Evolutionary conservation across 2,113 vertebrate genomes (phyloP), one percentile per base, ranked within the genome.

Genomic region (Burhinus bistriatus): DNA sequence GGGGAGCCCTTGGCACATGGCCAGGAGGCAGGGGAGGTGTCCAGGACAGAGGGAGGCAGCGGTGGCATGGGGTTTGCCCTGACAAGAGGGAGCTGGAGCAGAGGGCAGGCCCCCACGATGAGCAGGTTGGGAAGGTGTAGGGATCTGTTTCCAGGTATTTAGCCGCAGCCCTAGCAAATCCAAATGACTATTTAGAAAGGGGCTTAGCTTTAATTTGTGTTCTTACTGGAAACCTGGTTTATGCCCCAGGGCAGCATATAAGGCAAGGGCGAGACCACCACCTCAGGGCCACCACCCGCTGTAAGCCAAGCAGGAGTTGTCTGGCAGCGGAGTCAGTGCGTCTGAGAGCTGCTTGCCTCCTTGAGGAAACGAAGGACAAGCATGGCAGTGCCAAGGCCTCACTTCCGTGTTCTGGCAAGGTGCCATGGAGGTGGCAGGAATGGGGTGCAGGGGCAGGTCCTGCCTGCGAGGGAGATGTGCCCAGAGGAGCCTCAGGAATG

Each of bases 261-360:
- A 40, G 38, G 34, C 13, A 17, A 21, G 15, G 34, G 29, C 2
- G 9, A 83, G 32, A 23, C n/a, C 29, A 29, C 27, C 15, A 6
- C 18, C 62, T 34, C 8, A 2, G 54, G 34, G 38, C 40, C 0
- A 0, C 18, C 0, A 5, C 42, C 52, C 0, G 4, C 52, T 38
- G 9, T 25, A 34, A 54, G 23, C 45, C 34, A n/a, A 54, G 62
- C 27, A 34, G 45, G 52, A 59, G 29, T 5, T 1, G 0, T n/a
- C 29, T 14, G 20, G 47, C 2, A 1, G 12, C 0, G 1, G 15
- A 30, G 55, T 29, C 12, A 0, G 16, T 4, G 9, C 1, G 2
- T 12, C 47, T 0, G 0, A 49, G 61, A 69, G 54, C 40, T 1
- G 0, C 18, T 55, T 21, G 4, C 25, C 40, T 34, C n/a, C 26